Evolutionary conservation across 2,113 vertebrate species (phyloP).

Genomic region (Malurus melanocephalus): DNA sequence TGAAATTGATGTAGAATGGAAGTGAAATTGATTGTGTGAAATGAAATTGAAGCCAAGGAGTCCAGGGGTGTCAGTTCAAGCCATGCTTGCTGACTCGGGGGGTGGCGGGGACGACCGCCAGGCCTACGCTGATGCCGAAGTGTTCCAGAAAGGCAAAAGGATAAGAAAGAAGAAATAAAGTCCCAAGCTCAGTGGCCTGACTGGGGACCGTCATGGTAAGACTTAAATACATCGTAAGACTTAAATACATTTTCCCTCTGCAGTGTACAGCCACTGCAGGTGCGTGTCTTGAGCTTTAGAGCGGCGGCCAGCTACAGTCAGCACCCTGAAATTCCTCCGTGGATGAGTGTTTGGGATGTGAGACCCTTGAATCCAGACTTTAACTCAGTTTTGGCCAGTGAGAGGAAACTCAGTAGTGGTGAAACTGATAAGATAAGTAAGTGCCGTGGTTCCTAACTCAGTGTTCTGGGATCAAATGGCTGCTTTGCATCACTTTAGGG

Average conservation of each 20-base stretch:
- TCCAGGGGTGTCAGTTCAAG: not conserved
- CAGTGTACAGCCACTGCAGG: accelerated
- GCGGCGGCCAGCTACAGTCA: accelerated
- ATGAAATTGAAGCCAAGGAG: not conserved
- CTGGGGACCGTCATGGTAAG: not conserved
- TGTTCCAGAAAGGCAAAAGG: not conserved
- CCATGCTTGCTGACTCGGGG: not conserved
- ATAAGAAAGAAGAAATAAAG: not conserved
- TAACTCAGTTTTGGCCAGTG: not conserved
- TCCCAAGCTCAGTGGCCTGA: not conserved
- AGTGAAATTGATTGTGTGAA: not conserved
- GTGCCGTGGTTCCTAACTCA: not conserved
- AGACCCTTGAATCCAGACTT: not conserved
- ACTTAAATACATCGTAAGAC: accelerated
- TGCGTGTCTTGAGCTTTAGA: not conserved
- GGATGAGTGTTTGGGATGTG: not conserved
- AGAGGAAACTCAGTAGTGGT: not conserved
- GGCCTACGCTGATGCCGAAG: not conserved
- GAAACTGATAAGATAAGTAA: not conserved
- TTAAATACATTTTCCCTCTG: not conserved
- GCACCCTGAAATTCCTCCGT: not conserved
- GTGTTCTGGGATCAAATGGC: not conserved
- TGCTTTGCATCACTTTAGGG: not conserved
- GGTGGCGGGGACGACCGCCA: accelerated
- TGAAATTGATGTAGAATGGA: not conserved